Evolutionary conservation across 2,113 vertebrate genomes (phyloP), one percentile per base, ranked within the genome.

Genomic region (Melanerpes formicivorus): DNA sequence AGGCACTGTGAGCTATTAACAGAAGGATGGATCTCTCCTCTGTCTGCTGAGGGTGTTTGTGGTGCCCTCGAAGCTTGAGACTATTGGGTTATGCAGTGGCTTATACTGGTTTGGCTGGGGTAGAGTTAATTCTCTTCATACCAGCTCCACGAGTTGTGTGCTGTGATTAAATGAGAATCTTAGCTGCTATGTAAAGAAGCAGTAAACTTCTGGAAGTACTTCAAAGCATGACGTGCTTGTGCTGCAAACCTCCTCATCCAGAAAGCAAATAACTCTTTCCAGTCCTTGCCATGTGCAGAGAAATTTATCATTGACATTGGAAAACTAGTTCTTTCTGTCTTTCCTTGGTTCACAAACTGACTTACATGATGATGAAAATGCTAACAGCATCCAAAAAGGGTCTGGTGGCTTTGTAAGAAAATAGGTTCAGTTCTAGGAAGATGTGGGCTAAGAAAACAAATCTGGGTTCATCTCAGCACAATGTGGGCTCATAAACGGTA

Each of bases 391-490:
- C 82, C 80, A 80, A 71, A 87, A 93, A 82, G 58, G 56, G 80
- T 85, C 85, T 80, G 48, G 52, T 90, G 88, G 85, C 90, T 93
- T 94, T 94, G 76, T 90, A 74, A 90, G 54, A 86, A 95, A 95
- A 88, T 94, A 94, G 76, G 54, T 80, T 94, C 90, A 88, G 54
- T 95, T 96, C 95, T 94, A 95, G 95, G 92, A 95, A 95, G 90
- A 80, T 93, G 92, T 91, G 91, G 93, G 93, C 94, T 91, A 92
- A 78, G 88, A 92, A 95, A 95, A 93, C 92, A 94, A 94, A 94
- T 96, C 92, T 90, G 74, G 84, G 86, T 95, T 93, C 71, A 87
- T 94, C 84, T 88, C 74, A 77, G 63, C 84, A 67, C 94, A 90
- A 60, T 93, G 84, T 93, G 89, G 84, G 81, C 91, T 93, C 84